Base-by-base conservation (phyloP, 2,797 vertebrate genomes). In the Gymnoscopelus braueri region DNA sequence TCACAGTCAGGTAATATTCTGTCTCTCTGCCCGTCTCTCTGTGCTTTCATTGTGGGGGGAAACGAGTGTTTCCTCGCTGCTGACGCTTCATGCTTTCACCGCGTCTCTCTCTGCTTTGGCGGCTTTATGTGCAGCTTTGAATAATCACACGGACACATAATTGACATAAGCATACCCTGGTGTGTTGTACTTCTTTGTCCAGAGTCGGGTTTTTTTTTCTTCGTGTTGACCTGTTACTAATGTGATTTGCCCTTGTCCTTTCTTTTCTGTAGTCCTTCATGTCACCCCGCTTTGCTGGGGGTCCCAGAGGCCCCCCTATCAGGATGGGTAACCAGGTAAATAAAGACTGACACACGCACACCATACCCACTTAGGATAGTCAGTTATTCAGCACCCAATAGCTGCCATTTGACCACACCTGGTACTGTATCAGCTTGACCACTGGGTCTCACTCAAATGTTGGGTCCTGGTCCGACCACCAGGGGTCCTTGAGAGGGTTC, bases 321-420 rank as follows among this genome's bases (percentile, higher is more conserved):
- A 95, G 98, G 93, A 99, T 99, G 97, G 95, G 93, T 81, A 99
- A 95, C 92, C 97, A 98, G 97, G 98, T 99, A 95, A 57, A 71
- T 26, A 47, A 6, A n/a, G 29, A 63, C 67, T 62, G 49, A 6
- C 57, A 64, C 23, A 51, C 14, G 49, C 47, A 39, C 49, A 60
- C 7, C 35, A 60, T 4, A 23, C 32, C 15, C 24, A 26, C 58
- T 67, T 70, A 47, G 73, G 14, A 44, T 44, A 9, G 39, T 1
- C 39, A 35, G 32, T 35, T 35, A 35, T 35, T 35, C 6, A 35
- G 32, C 5, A 35, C 32, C 32, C 32, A 35, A 35, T 35, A 35
- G 32, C 32, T 6, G 32, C 32, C 32, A 6, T 35, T 35, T 35
- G 32, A 44, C 39, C 7, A 44, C 39, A 44, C 39, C 32, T 44